These are phyloP conservation scores for Cherax destructor DNA, from an alignment of 1,140 invertebrate species.

Conservation along the genomic window DNA sequence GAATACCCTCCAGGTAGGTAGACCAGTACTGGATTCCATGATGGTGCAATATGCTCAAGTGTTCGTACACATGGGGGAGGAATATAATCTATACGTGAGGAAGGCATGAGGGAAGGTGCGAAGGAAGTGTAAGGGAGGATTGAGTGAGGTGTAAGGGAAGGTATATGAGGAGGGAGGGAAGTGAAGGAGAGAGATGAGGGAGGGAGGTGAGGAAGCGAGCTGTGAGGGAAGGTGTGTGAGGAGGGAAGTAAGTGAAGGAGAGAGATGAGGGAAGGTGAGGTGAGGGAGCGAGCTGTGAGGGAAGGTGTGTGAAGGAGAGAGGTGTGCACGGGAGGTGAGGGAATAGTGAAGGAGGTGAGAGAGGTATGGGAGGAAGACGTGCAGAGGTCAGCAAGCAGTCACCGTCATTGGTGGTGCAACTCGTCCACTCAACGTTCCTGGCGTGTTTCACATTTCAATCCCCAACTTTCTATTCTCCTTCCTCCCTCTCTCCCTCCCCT, in stretches of 20 bases:
- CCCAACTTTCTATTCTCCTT: background rate
- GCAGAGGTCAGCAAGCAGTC: background rate
- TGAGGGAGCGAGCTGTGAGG: background rate
- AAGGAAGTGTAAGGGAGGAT: too few relatives aligned
- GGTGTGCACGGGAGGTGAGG: too few relatives aligned
- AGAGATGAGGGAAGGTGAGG: background rate
- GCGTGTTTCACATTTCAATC: background rate
- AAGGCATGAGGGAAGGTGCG: too few relatives aligned
- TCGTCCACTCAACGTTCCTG: background rate
- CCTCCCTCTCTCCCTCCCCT: slow-evolving; percentile 21
- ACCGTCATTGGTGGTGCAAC: background rate
- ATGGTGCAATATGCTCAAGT: too few relatives aligned
- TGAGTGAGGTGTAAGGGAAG: background rate
- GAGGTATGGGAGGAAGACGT: background rate
- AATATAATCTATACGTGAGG: too few relatives aligned
- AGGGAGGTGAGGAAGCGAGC: slow-evolving; percentile 34
- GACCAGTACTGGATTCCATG: too few relatives aligned
- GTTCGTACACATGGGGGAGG: too few relatives aligned
- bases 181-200: slow-evolving; percentile 44
- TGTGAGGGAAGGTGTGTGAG: too few relatives aligned
- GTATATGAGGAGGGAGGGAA: slow-evolving; percentile 27
- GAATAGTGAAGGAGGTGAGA: background rate
- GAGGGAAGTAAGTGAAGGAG: slow-evolving; percentile 21
- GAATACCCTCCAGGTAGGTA: too few relatives aligned
- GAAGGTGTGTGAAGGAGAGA: too few relatives aligned